Base-by-base conservation (phyloP, 2,888 invertebrate genomes). In the Eupithecia subumbrata region DNA sequence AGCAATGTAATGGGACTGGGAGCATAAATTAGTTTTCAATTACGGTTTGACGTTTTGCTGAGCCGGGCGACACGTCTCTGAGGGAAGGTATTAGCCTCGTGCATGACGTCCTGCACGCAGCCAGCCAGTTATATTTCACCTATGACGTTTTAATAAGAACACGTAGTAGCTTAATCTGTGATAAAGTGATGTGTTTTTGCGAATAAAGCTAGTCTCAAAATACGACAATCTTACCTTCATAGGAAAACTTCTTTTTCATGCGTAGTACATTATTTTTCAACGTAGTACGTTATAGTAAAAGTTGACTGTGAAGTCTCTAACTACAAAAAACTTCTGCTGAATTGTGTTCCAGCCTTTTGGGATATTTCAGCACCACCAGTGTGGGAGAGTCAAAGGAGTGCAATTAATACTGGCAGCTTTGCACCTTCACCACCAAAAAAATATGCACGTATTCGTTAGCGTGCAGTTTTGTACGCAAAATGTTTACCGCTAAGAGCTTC, bases 1-100 rank as follows among this genome's bases (percentile, higher is more conserved):
- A 81, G 76, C 82, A 85, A 87, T 89, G 89, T 90, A 91, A 92
- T 91, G 40, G 66, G n/a, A 67, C 92, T 91, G 88, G 88, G 84
- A 86, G 90, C 93, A 93, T 94, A 94, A 94, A 94, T 94, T 94
- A 95, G 93, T 93, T 95, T 95, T 94, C 94, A 94, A 94, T 95
- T 94, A 93, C 90, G 91, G 92, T 93, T 93, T 94, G 94, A 94
- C 94, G 88, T 94, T 92, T 92, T 88, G 94, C 94, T 94, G 93
- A 94, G 92, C 91, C 90, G 85, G 88, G 85, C 88, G 88, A 88
- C 92, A 88, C 89, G 92, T 93, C 92, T 92, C 92, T 82, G 87
- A 87, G 89, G 88, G 88, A 84, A 90, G 91, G 92, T 91, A 93
- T 92, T 92, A 92, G 86, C 89, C 87, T 87, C 77, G 86, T 88